These are phyloP conservation scores for Ptychochromis oligacanthus DNA, from an alignment of 2,113 vertebrate species.

Conservation along the genomic window DNA sequence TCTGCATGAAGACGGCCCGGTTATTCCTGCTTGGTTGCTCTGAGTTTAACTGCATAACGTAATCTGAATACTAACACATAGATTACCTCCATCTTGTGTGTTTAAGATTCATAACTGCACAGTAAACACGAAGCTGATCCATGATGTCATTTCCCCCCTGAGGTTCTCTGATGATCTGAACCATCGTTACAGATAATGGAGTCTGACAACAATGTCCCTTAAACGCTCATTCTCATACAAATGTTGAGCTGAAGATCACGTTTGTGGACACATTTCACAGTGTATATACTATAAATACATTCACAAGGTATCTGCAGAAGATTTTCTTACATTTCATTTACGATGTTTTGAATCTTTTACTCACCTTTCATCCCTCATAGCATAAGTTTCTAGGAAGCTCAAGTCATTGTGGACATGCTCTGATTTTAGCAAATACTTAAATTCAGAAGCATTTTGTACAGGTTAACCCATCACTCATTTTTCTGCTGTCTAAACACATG, in stretches of 20 bases:
- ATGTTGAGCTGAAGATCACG: neutral
- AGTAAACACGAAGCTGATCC: neutral
- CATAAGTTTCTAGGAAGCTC: neutral
- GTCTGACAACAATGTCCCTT: neutral
- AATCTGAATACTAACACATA: neutral
- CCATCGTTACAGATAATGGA: neutral
- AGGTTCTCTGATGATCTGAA: slow-evolving; percentile 1
- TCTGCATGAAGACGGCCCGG: neutral
- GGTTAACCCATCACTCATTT: neutral
- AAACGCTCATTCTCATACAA: neutral
- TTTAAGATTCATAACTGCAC: slow-evolving; percentile 21
- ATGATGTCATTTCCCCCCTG: neutral
- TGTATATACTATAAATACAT: neutral
- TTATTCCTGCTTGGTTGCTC: neutral
- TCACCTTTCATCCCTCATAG: neutral
- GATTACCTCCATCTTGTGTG: slow-evolving; percentile 2
- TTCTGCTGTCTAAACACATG: neutral
- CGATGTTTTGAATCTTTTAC: neutral
- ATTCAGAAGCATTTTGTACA: neutral
- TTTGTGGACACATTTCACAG: neutral
- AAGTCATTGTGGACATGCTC: neutral
- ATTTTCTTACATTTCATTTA: neutral
- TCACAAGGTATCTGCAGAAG: neutral
- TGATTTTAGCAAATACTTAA: neutral
- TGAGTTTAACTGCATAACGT: neutral